Evolutionary conservation across 2,888 invertebrate species (phyloP).

Genomic region (Tuberolachnus salignus): DNA sequence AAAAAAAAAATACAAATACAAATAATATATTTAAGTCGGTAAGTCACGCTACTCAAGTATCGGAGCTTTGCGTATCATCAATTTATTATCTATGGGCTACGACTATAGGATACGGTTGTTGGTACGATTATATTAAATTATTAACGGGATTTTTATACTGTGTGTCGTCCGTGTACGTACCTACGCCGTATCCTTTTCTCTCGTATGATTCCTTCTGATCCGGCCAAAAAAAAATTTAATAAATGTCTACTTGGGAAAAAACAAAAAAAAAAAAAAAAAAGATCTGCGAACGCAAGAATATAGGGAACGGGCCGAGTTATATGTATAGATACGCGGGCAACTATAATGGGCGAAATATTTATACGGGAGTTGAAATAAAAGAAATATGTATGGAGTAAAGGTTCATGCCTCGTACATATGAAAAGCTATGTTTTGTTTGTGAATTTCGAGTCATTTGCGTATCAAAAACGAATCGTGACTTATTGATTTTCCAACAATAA

Average conservation of each 20-base stretch:
- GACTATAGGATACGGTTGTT: background rate
- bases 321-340: background rate
- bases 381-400: constrained; percentile 34
- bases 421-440: background rate
- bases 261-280: constrained; percentile 2
- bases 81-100: constrained; percentile 18
- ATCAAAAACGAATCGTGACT: constrained; percentile 22
- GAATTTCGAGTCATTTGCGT: constrained; percentile 39
- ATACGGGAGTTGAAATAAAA: constrained; percentile 14
- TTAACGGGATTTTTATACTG: constrained; percentile 11
- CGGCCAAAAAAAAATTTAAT: background rate
- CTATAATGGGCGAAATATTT: background rate
- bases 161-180: background rate
- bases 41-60: too few species aligned
- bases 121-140: constrained; percentile 34
- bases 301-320: background rate
- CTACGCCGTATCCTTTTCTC: background rate
- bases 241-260: background rate
- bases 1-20: too few species aligned
- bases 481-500: constrained; percentile 28
- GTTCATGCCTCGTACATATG: constrained; percentile 2
- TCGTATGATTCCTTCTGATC: constrained; percentile 6
- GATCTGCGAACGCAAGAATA: background rate
- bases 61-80: background rate
- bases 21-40: background rate